Conservation (phyloP, 2,797 vertebrate genomes). For the Acrocephalus scirpaceus region DNA sequence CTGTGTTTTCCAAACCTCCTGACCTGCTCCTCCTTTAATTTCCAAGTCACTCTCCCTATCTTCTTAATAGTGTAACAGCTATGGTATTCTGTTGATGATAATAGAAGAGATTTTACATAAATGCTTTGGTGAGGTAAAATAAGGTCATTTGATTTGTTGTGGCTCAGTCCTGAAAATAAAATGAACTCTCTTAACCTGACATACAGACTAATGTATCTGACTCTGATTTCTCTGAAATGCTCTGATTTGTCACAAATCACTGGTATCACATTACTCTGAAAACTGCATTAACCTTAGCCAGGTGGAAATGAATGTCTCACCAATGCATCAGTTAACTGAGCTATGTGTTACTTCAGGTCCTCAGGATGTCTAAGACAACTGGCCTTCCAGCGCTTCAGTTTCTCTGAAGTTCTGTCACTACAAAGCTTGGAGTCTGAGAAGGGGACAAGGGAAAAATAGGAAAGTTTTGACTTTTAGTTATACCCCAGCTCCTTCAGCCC, state of each 20-base stretch:
- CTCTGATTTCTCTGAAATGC: not conserved
- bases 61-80: not conserved
- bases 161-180: not conserved
- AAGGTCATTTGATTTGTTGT: not conserved
- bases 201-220: not conserved
- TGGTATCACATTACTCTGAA: not conserved
- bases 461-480: not conserved
- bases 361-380: not conserved
- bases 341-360: not conserved
- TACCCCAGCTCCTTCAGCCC: not conserved
- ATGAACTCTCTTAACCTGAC: not conserved
- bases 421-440: not conserved
- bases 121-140: not conserved
- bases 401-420: not conserved
- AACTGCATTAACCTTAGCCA: not conserved
- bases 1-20: not conserved
- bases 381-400: not conserved
- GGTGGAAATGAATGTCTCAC: not conserved
- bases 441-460: not conserved
- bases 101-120: not conserved
- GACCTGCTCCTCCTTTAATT: not conserved
- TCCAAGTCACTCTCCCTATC: not conserved
- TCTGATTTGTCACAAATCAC: not conserved
- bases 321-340: not conserved
- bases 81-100: not conserved